Percentiles rank a stretch among this genome's conserved stretches.
Evolutionary conservation across 1,140 invertebrate genomes (phyloP).

Genomic region (Drosophila sulfurigaster): DNA sequence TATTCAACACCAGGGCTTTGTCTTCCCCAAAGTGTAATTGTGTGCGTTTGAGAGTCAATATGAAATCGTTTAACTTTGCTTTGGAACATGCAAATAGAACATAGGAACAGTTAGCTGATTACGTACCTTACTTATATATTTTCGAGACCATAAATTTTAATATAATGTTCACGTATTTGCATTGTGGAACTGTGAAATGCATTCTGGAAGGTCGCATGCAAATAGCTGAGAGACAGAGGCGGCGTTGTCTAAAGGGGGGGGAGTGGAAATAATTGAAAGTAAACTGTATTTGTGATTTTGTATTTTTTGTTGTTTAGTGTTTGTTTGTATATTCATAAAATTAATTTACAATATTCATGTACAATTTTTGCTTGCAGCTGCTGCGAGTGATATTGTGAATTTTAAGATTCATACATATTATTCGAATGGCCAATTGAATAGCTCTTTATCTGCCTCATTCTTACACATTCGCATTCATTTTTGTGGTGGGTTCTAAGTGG

Average conservation of each 20-base stretch:
- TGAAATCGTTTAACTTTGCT: neutral
- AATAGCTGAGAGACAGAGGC: conserved; percentile 22
- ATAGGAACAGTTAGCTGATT: conserved; percentile 21
- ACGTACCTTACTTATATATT: conserved; percentile 35
- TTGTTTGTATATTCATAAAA: conserved; percentile 63
- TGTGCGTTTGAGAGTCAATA: neutral
- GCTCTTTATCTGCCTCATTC: conserved; percentile 1
- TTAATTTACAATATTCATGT: conserved; percentile 65
- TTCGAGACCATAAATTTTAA: conserved; percentile 29
- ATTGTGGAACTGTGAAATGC: conserved; percentile 58
- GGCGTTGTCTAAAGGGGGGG: neutral
- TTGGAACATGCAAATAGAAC: conserved; percentile 8
- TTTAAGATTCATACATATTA: conserved; percentile 46
- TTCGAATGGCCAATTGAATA: conserved; percentile 71
- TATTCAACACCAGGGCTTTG: neutral
- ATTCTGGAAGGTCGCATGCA: conserved; percentile 56
- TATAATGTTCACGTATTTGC: conserved; percentile 67
- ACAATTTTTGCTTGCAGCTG: conserved; percentile 40
- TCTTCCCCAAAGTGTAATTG: neutral
- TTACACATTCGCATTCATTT: neutral
- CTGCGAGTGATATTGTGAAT: conserved; percentile 42
- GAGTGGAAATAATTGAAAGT: neutral
- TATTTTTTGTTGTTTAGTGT: conserved; percentile 37
- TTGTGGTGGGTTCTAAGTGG: conserved; percentile 10
- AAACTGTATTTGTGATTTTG: conserved; percentile 16